phyloP scores from a whole-genome alignment of 1,140 invertebrate genomes.

The Brachionus paranguensis region DNA sequence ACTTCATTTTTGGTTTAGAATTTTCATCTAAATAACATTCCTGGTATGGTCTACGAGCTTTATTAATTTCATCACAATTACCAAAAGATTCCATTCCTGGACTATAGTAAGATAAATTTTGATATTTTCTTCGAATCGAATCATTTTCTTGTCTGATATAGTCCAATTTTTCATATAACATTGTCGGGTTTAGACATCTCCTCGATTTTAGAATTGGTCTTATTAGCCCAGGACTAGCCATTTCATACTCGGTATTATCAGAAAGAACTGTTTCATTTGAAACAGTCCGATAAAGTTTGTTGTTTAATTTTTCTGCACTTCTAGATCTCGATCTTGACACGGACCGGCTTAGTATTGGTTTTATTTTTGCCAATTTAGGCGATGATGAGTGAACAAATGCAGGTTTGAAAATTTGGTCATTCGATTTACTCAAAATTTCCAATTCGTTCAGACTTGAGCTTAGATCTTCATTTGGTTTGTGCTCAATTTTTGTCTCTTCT shows the following conservation, averaged over 20 bases:
- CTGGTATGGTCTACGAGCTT: background rate
- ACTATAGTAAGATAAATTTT: background rate
- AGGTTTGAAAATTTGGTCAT: background rate
- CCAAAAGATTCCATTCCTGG: background rate
- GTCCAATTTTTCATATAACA: background rate
- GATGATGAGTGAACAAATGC: slow-evolving; percentile 7
- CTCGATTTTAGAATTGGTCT: background rate
- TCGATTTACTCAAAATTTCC: background rate
- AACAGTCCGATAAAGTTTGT: background rate
- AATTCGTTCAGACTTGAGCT: background rate
- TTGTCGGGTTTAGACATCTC: background rate
- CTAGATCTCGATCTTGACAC: background rate
- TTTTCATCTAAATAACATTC: background rate
- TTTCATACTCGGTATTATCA: background rate
- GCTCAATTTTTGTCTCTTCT: background rate
- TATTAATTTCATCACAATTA: background rate
- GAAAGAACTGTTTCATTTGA: background rate
- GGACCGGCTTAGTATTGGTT: background rate
- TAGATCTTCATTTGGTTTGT: background rate
- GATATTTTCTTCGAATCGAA: background rate
- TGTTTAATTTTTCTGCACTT: background rate
- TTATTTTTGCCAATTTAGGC: background rate
- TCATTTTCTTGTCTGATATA: background rate
- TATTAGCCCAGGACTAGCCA: background rate
- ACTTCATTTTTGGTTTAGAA: background rate